These are phyloP conservation scores for Diadromus collaris DNA, from an alignment of 2,888 invertebrate genomes.

Conservation along the genomic window DNA sequence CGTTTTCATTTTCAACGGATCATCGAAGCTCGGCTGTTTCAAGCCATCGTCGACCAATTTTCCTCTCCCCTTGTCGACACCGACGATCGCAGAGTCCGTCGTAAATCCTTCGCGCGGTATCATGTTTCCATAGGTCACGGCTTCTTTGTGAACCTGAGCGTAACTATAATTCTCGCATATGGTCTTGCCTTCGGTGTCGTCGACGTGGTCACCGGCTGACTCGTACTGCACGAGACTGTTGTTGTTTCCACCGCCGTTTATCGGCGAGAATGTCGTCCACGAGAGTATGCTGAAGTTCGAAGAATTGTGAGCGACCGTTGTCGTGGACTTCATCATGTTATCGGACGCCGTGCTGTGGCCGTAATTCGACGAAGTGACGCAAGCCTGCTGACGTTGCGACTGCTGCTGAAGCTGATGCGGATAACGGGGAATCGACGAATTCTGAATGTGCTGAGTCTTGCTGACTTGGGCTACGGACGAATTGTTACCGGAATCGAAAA, in stretches of 20 bases:
- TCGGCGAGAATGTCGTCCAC: conserved; percentile 78
- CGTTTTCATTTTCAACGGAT: conserved; percentile 72
- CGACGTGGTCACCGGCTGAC: conserved; percentile 61
- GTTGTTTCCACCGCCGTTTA: conserved; percentile 63
- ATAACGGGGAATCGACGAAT: conserved; percentile 60
- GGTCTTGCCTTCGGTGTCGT: conserved; percentile 70
- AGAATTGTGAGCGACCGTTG: conserved; percentile 77
- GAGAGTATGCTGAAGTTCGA: conserved; percentile 79
- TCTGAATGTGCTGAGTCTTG: conserved; percentile 61
- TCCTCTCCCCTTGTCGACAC: conserved; percentile 72
- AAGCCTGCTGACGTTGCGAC: conserved; percentile 66
- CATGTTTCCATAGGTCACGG: conserved; percentile 65
- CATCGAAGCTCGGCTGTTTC: conserved; percentile 65
- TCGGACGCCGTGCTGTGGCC: conserved; percentile 70
- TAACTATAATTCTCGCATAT: conserved; percentile 76
- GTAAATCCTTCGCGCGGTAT: conserved; percentile 67
- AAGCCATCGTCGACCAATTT: conserved; percentile 69
- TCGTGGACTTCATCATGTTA: conserved; percentile 73
- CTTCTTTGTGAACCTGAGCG: conserved; percentile 73
- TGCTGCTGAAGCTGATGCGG: conserved; percentile 53
- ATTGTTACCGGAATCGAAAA: conserved; percentile 50
- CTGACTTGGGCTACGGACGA: conserved; percentile 58
- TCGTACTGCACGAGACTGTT: conserved; percentile 70
- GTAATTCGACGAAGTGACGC: conserved; percentile 72
- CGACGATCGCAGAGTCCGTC: conserved; percentile 59